Evolutionary conservation across 2,888 invertebrate genomes (phyloP).

Genomic region (Drosophila recens): DNA sequence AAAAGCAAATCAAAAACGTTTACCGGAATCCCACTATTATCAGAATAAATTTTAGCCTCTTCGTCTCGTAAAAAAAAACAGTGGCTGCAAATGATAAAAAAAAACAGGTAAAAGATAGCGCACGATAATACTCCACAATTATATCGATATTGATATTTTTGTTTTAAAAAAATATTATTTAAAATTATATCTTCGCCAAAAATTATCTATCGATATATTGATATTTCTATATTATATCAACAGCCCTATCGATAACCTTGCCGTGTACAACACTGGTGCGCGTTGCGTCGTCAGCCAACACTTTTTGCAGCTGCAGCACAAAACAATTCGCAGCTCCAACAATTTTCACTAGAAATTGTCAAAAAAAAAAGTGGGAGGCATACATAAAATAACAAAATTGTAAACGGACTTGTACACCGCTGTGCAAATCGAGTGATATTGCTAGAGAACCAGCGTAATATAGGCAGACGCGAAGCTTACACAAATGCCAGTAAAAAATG

Average conservation of each 20-base stretch:
- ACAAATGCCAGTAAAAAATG: constrained; percentile 89
- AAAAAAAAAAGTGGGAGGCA: constrained; percentile 4
- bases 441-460: not conserved
- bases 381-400: not conserved
- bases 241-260: not conserved
- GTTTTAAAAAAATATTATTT: no score
- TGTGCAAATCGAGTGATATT: not conserved
- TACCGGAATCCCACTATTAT: no score
- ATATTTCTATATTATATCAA: no score
- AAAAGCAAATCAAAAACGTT: no score
- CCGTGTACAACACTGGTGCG: constrained; percentile 30
- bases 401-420: not conserved
- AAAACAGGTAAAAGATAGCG: no score
- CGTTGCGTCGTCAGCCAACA: constrained; percentile 46
- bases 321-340: constrained; percentile 40
- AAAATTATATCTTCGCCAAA: no score
- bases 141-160: no score
- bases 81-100: no score
- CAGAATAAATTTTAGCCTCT: no score
- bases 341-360: not conserved
- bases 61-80: no score
- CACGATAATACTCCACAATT: no score
- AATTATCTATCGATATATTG: no score
- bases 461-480: not conserved
- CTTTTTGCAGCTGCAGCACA: constrained; percentile 56